phyloP scores from a whole-genome alignment of 2,113 vertebrate species.

The Arenaria interpres region DNA sequence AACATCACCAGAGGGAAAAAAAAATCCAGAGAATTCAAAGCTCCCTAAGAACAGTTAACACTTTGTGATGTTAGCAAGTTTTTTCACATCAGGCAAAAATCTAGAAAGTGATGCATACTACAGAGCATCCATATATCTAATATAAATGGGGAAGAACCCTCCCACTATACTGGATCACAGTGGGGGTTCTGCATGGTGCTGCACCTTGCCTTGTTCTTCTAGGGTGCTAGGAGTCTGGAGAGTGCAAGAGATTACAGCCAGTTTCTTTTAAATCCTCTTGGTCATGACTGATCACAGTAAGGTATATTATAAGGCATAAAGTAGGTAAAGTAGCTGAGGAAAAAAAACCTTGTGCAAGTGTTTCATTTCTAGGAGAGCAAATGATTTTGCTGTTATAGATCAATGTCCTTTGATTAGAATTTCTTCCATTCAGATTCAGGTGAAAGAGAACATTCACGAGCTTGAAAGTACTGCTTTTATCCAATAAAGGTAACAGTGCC shows the following conservation, averaged over 20 bases:
- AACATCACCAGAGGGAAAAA: background rate
- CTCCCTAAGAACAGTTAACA: background rate
- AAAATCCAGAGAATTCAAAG: background rate
- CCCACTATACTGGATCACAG: rapidly evolving
- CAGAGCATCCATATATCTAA: background rate
- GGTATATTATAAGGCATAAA: background rate
- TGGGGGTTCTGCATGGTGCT: background rate
- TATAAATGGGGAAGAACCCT: background rate
- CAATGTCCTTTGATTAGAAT: background rate
- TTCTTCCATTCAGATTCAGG: background rate
- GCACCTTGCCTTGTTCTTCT: background rate
- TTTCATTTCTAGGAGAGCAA: background rate
- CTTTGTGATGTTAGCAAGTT: background rate
- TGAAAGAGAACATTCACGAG: background rate
- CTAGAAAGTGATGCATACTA: background rate
- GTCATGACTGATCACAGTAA: background rate
- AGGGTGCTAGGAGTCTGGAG: background rate
- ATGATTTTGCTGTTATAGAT: background rate
- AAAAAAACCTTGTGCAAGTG: background rate
- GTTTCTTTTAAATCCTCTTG: background rate
- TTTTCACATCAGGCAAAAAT: background rate
- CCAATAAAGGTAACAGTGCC: background rate
- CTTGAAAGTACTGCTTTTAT: background rate
- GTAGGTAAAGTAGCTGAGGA: background rate
- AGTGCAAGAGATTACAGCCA: background rate